phyloP scores from a whole-genome alignment of 2,888 invertebrate species.

The Chrysina gloriosa region DNA sequence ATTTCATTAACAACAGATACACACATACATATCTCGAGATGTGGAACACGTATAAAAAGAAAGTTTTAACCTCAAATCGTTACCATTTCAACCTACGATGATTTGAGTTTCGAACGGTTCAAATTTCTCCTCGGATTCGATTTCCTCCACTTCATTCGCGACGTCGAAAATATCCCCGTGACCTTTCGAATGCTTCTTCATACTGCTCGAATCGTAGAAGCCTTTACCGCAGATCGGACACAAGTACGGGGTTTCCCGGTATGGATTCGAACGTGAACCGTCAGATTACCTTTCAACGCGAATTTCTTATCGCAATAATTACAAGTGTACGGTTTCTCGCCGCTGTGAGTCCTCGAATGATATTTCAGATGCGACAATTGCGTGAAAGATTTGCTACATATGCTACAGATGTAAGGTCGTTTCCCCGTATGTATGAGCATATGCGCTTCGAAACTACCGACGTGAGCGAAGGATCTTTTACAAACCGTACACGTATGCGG shows the following conservation, averaged over 20 bases:
- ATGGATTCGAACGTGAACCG: slow-evolving; percentile 48
- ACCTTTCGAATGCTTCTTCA: slow-evolving; percentile 48
- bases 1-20: too few relatives aligned
- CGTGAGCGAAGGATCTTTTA: slow-evolving; percentile 56
- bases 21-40: too few relatives aligned
- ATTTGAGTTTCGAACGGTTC: not conserved
- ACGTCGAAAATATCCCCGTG: not conserved
- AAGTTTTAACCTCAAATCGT: too few relatives aligned
- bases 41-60: too few relatives aligned
- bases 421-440: slow-evolving; percentile 57
- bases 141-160: not conserved
- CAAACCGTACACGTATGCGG: slow-evolving; percentile 57
- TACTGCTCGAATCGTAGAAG: slow-evolving; percentile 47
- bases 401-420: slow-evolving; percentile 50
- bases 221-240: slow-evolving; percentile 46
- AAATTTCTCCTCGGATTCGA: not conserved
- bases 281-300: slow-evolving; percentile 47
- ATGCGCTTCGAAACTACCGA: slow-evolving; percentile 56
- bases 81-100: too few relatives aligned
- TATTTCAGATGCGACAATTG: slow-evolving; percentile 44
- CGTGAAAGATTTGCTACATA: slow-evolving; percentile 45
- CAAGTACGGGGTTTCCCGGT: slow-evolving; percentile 49
- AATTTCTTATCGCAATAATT: slow-evolving; percentile 43
- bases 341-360: slow-evolving; percentile 44
- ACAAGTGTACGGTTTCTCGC: slow-evolving; percentile 44